Conservation (phyloP, 2,113 vertebrate genomes). For the Excalfactoria chinensis region DNA sequence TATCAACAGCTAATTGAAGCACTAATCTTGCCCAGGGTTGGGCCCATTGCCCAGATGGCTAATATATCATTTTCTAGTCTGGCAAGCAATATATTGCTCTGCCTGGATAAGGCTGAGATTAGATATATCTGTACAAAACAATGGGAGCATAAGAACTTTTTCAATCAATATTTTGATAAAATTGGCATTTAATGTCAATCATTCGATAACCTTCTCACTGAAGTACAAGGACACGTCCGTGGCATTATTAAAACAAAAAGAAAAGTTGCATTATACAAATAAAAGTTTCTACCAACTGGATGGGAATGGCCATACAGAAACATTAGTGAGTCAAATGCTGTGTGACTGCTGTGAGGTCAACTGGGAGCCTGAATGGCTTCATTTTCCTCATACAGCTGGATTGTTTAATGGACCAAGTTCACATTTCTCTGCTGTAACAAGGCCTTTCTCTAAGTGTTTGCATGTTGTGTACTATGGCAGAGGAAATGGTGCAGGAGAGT, state of each 20-base stretch:
- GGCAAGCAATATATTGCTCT: conserved; percentile 62
- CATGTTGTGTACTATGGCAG: not conserved
- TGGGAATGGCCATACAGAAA: not conserved
- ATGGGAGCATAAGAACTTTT: conserved; percentile 5
- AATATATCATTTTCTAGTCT: conserved; percentile 76
- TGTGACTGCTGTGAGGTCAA: not conserved
- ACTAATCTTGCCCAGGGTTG: conserved; percentile 75
- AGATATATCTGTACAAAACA: conserved; percentile 11
- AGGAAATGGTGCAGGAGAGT: not conserved
- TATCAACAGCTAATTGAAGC: conserved; percentile 79
- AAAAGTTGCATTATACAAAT: not conserved
- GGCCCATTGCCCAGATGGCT: conserved; percentile 76
- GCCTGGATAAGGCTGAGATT: conserved; percentile 35
- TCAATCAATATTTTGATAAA: conserved; percentile 68
- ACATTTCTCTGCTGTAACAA: not conserved
- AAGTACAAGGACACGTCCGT: conserved; percentile 14
- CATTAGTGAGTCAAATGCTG: conserved; percentile 18
- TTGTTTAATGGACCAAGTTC: not conserved
- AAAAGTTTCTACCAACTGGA: not conserved
- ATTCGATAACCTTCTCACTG: conserved; percentile 15
- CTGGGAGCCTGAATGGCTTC: not conserved
- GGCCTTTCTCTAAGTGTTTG: not conserved
- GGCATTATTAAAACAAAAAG: conserved; percentile 17
- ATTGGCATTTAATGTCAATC: conserved; percentile 44
- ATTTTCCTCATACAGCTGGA: not conserved